Percentiles rank a stretch among this genome's conserved stretches.
Evolutionary conservation across 2,797 vertebrate genomes (phyloP).

Genomic region (Pseudochirops cupreus): DNA sequence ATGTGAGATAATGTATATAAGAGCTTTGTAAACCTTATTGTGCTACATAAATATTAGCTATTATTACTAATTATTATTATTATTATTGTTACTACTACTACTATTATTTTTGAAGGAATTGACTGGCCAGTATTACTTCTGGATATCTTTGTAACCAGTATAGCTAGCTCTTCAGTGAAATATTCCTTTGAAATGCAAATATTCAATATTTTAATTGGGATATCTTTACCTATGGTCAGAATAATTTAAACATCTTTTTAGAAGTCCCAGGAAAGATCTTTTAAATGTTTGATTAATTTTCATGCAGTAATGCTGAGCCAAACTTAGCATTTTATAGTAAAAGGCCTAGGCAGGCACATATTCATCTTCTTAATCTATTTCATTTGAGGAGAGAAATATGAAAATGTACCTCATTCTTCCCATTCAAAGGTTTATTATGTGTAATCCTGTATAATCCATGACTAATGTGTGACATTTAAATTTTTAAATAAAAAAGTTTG

Average conservation of each 20-base stretch:
- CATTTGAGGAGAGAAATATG: constrained; percentile 35
- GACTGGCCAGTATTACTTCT: constrained; percentile 22
- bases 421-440: constrained; percentile 6
- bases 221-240: constrained; percentile 38
- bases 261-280: constrained; percentile 27
- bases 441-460: constrained; percentile 41
- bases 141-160: background rate
- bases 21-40: background rate
- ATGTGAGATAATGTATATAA: background rate
- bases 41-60: background rate
- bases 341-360: background rate
- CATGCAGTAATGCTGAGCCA: background rate
- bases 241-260: constrained; percentile 51
- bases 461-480: constrained; percentile 10
- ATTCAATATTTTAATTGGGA: constrained; percentile 22
- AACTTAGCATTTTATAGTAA: constrained; percentile 34
- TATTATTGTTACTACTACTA: background rate
- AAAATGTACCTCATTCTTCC: background rate
- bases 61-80: background rate
- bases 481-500: constrained; percentile 21
- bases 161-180: constrained; percentile 27
- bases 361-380: constrained; percentile 47
- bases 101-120: constrained; percentile 53
- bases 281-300: constrained; percentile 43
- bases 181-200: constrained; percentile 58